Evolutionary conservation across 2,113 vertebrate species (phyloP).

Genomic region (Rhynchopsitta pachyrhyncha): DNA sequence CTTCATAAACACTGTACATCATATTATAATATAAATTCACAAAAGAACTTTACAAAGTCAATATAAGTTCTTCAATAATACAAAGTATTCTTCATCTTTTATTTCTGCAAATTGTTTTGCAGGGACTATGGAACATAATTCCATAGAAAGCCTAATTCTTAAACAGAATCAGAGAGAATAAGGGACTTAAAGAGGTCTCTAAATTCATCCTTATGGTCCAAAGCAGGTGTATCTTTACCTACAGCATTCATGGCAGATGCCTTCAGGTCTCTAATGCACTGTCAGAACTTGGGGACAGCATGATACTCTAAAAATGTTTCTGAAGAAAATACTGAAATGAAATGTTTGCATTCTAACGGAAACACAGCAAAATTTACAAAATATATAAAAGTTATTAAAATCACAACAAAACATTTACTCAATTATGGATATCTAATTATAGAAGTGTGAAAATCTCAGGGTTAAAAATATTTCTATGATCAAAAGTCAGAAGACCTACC

Average conservation of each 20-base stretch:
- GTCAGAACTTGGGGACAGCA: neutral
- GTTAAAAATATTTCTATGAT: neutral
- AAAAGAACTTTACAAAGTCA: conserved; percentile 1
- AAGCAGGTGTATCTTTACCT: neutral
- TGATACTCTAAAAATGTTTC: neutral
- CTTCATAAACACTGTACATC: neutral
- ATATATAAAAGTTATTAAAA: neutral
- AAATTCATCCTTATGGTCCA: neutral
- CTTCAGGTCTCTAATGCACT: neutral
- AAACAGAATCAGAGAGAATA: neutral
- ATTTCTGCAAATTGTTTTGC: conserved; percentile 32
- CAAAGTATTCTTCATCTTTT: conserved; percentile 14
- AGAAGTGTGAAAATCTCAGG: neutral
- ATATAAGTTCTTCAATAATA: neutral
- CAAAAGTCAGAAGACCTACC: neutral
- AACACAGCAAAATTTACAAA: neutral
- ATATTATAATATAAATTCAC: neutral
- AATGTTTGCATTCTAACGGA: neutral
- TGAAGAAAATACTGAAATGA: neutral
- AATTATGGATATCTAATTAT: neutral
- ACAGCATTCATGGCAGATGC: neutral
- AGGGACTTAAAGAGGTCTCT: neutral
- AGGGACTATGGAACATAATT: neutral
- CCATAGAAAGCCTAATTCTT: neutral
- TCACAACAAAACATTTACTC: neutral